These are phyloP conservation scores for Platycheirus rosarum DNA, from an alignment of 2,888 invertebrate species.

Conservation along the genomic window DNA sequence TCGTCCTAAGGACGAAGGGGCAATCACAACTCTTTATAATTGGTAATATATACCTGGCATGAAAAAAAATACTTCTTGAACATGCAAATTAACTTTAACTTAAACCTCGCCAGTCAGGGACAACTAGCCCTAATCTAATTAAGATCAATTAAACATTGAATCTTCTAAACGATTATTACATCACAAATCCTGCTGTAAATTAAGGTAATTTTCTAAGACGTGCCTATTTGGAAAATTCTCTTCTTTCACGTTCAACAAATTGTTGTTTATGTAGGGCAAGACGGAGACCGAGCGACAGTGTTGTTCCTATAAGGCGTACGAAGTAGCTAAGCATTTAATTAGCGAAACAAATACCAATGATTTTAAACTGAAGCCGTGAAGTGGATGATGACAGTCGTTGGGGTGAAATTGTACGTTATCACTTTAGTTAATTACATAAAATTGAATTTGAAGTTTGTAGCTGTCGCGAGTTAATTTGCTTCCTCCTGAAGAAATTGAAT, in stretches of 20 bases:
- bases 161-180: conserved; percentile 36
- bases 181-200: conserved; percentile 18
- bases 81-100: no score
- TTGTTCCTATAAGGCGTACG: conserved; percentile 15
- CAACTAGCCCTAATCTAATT: conserved; percentile 2
- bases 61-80: no score
- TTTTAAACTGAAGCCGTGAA: no score
- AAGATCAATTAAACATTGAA: conserved; percentile 2
- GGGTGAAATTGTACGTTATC: conserved; percentile 10
- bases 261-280: conserved; percentile 3
- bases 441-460: conserved; percentile 16
- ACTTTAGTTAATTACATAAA: conserved; percentile 11
- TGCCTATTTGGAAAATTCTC: conserved; percentile 23
- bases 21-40: no score
- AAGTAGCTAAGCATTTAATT: conserved; percentile 6
- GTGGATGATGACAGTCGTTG: conserved; percentile 6
- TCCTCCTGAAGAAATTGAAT: no score
- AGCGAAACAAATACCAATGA: conserved; percentile 2
- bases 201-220: conserved; percentile 17
- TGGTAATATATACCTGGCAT: no score
- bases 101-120: no score
- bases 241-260: conserved; percentile 24
- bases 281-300: not conserved
- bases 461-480: no score
- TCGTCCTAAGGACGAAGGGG: no score